Base-by-base conservation (phyloP, 2,888 invertebrate genomes). In the Tineola bisselliella region DNA sequence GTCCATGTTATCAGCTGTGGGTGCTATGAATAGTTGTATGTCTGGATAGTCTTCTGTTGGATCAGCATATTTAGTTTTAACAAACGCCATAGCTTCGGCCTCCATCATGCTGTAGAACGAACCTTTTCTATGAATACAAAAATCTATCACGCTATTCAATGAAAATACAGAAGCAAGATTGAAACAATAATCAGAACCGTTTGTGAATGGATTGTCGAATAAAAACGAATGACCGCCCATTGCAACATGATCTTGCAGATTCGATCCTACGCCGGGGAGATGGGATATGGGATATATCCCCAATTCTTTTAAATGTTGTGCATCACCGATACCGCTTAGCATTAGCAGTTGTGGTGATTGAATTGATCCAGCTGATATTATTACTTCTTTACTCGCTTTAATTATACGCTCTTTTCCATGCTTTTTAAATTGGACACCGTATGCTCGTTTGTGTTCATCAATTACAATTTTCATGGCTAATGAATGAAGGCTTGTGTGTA, bases 261-360 rank as follows among this genome's bases (percentile, higher is more conserved):
- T 96, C 64, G 86, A 75, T 0, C 96, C 96, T 0, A 96, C 95
- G 0, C 94, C 94, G 12, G 91, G 90, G 8, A 89, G 79, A 73
- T 93, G 76, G 0, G 81, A 82, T 17, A 93, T 74, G 0, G 91
- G 86, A 17, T 89, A 82, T 54, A 93, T 90, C 0, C 88, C 89
- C 19, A 90, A 69, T 54, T 91, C 84, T 60, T 84, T 75, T 3
- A 94, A 80, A 69, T 94, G 91, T 8, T 88, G 77, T 4, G 79
- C 79, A 0, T 93, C 91, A 3, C 94, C 94, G 11, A 96, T 88
- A 0, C 97, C 97, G 0, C 95, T 94, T 48, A 97, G 73, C 94
- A 96, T 94, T 33, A 97, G 83, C 15, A 97, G 69, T 72, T 97
- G 96, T 0, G 96, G 95, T 1, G 94, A 91, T 70, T 94, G 93